Conservation (phyloP, 2,888 invertebrate genomes). For the Mechanitis mazaeus region DNA sequence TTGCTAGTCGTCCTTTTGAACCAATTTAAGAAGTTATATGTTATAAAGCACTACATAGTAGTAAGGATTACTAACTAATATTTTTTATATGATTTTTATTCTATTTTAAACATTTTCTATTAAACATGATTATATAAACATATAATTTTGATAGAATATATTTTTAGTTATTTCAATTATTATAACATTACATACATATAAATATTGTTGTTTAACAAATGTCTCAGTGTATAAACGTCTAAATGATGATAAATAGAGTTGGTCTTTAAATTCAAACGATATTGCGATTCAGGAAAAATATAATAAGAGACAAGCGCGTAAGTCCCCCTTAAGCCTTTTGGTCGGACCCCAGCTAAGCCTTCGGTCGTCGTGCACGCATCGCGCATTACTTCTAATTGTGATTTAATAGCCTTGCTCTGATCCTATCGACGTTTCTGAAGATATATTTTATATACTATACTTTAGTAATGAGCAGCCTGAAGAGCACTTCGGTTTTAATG, state of each 20-base stretch:
- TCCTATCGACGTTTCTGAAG: conserved; percentile 47
- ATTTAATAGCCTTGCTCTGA: conserved; percentile 64
- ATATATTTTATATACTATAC: conserved; percentile 5
- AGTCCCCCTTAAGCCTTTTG: conserved; percentile 60
- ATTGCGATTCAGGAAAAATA: conserved; percentile 32
- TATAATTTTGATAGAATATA: no score
- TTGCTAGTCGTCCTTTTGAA: no score
- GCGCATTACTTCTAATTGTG: conserved; percentile 75
- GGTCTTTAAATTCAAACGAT: conserved; percentile 10
- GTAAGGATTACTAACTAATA: no score
- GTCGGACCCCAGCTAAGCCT: conserved; percentile 55
- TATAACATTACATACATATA: no score
- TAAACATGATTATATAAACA: no score
- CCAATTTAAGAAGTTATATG: no score
- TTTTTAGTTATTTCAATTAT: no score
- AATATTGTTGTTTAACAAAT: background rate
- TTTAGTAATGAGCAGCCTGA: background rate
- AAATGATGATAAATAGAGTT: background rate
- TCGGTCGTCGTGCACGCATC: conserved; percentile 63
- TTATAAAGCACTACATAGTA: no score
- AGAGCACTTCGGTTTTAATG: no score
- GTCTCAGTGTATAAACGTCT: background rate
- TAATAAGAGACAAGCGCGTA: conserved; percentile 63
- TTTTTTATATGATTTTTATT: no score
- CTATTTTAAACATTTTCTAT: no score